Evolutionary conservation across 2,888 invertebrate species (phyloP).

Genomic region (Myathropa florea): DNA sequence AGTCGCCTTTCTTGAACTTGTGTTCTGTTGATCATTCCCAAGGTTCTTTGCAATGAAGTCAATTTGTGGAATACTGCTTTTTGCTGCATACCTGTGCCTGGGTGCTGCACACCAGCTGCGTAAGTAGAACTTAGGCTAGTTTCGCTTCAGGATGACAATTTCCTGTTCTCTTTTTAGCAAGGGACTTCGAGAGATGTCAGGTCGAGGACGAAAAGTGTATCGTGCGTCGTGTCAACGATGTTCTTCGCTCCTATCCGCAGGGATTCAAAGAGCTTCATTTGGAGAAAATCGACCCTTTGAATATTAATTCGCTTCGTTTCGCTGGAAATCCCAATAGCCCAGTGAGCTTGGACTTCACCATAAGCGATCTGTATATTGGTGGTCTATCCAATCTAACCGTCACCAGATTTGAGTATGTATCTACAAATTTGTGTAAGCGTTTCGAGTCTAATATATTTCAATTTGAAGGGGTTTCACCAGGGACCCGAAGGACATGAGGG

Average conservation of each 20-base stretch:
- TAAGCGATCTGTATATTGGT: constrained; percentile 72
- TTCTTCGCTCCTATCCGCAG: constrained; percentile 48
- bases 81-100: neutral
- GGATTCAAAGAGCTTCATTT: constrained; percentile 72
- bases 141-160: too few relatives aligned
- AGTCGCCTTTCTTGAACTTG: neutral
- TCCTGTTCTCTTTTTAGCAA: neutral
- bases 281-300: constrained; percentile 67
- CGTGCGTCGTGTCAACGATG: constrained; percentile 67
- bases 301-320: constrained; percentile 69
- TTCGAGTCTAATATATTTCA: neutral
- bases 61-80: neutral
- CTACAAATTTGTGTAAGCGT: neutral
- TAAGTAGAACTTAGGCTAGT: neutral
- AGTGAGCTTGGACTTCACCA: constrained; percentile 71
- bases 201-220: constrained; percentile 73
- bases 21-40: neutral
- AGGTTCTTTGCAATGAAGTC: neutral
- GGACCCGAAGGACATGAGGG: constrained; percentile 71
- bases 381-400: constrained; percentile 62
- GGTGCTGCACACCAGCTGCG: neutral
- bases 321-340: constrained; percentile 68
- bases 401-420: constrained; percentile 46
- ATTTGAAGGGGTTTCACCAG: constrained; percentile 73
- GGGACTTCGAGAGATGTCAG: constrained; percentile 64